Conservation (phyloP, 2,797 vertebrate species). For the Sebastolobus alascanus region DNA sequence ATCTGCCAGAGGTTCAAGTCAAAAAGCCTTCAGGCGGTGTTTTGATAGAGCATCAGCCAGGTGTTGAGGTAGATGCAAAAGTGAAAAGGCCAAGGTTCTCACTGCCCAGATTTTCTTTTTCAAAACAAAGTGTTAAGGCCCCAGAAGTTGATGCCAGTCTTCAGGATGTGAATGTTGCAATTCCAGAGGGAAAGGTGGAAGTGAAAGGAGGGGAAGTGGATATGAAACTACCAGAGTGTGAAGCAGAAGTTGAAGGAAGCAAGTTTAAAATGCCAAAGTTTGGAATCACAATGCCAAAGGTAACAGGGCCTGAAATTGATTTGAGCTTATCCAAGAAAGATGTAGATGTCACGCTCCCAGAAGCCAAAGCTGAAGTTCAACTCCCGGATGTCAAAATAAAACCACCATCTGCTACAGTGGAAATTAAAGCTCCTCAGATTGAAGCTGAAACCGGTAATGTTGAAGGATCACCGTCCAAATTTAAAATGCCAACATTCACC, state of each 20-base stretch:
- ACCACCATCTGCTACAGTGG: constrained; percentile 37
- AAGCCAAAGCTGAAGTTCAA: constrained; percentile 37
- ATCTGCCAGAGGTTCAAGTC: constrained; percentile 9
- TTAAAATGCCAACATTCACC: constrained; percentile 62
- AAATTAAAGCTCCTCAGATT: constrained; percentile 48
- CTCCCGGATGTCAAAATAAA: constrained; percentile 38
- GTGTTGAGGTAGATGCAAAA: constrained; percentile 48
- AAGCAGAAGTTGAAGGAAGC: constrained; percentile 32
- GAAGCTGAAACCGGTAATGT: neutral
- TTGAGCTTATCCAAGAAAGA: constrained; percentile 61
- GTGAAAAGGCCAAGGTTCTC: constrained; percentile 64
- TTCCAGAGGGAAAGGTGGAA: constrained; percentile 45
- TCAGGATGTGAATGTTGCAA: constrained; percentile 24
- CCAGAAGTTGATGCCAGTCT: constrained; percentile 53
- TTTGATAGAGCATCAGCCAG: constrained; percentile 30
- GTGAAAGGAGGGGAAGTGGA: constrained; percentile 28
- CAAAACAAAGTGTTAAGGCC: constrained; percentile 63
- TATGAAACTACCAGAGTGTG: constrained; percentile 7
- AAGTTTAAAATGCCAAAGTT: constrained; percentile 22
- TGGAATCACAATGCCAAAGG: constrained; percentile 20
- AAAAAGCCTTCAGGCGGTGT: constrained; percentile 15
- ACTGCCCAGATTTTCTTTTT: constrained; percentile 72
- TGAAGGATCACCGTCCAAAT: constrained; percentile 47
- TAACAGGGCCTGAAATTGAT: constrained; percentile 34
- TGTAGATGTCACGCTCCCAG: constrained; percentile 49